Evolutionary conservation across 2,113 vertebrate genomes (phyloP).

Genomic region (Cochlearius cochlearius): DNA sequence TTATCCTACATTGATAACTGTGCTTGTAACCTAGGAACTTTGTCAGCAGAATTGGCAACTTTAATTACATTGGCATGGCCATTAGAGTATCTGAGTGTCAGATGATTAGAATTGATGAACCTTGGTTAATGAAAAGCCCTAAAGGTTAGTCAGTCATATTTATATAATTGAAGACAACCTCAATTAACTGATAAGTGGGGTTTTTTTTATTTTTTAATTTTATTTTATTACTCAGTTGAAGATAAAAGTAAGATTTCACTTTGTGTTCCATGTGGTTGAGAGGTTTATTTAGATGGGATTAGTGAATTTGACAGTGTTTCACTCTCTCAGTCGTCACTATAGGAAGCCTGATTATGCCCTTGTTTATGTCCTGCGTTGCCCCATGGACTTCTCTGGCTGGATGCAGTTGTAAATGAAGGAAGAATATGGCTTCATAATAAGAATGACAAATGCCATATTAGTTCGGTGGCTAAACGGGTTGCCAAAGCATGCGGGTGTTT

Average conservation of each 20-base stretch:
- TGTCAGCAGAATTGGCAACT: conserved; percentile 41
- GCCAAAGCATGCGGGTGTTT: background rate
- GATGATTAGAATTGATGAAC: conserved; percentile 52
- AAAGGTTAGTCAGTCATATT: conserved; percentile 49
- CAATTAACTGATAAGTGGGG: conserved; percentile 19
- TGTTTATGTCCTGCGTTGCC: background rate
- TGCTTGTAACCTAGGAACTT: conserved; percentile 34
- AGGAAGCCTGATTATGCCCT: background rate
- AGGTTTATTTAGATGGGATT: background rate
- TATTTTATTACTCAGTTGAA: conserved; percentile 21
- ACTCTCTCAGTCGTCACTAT: background rate
- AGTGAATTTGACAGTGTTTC: background rate
- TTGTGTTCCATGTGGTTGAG: background rate
- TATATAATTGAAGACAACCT: conserved; percentile 50
- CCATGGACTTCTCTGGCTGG: background rate
- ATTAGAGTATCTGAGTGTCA: background rate
- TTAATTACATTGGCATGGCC: conserved; percentile 50
- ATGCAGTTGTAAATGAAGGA: background rate
- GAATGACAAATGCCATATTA: background rate
- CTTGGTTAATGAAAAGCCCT: conserved; percentile 59
- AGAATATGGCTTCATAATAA: background rate
- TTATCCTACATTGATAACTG: conserved; percentile 18
- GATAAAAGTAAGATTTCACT: background rate
- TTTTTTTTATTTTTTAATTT: background rate
- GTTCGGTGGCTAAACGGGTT: background rate